These are phyloP conservation scores for Nothocercus julius DNA, from an alignment of 2,113 vertebrate species.

Conservation along the genomic window DNA sequence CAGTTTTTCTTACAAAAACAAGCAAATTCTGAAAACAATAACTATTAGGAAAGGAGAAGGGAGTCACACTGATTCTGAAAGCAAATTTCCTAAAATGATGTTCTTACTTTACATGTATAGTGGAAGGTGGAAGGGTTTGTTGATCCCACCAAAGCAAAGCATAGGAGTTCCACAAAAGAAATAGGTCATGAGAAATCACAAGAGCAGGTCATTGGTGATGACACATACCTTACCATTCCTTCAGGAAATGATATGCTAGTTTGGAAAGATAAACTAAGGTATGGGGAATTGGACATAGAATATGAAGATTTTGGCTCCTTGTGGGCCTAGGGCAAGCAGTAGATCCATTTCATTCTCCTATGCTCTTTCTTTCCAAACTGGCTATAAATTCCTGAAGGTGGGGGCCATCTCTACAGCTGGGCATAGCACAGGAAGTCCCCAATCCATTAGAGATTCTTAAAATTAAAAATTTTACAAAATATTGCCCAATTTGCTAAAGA, in stretches of 20 bases:
- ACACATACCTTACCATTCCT: background rate
- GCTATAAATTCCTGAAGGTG: background rate
- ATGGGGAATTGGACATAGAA: background rate
- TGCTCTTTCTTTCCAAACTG: background rate
- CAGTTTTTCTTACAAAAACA: background rate
- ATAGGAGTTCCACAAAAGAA: background rate
- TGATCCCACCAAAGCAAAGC: background rate
- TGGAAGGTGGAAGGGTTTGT: background rate
- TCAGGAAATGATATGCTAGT: background rate
- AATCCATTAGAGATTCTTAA: background rate
- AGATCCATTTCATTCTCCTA: background rate
- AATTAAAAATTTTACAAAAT: constrained; percentile 2
- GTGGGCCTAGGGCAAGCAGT: background rate
- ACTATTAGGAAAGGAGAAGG: background rate
- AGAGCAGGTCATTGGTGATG: background rate
- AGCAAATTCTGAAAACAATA: background rate
- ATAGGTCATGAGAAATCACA: background rate
- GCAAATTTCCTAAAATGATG: background rate
- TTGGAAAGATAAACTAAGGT: background rate
- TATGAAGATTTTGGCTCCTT: background rate
- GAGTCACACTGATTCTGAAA: background rate
- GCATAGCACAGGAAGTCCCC: background rate
- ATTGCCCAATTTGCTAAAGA: background rate
- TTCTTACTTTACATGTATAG: too few species aligned
- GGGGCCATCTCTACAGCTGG: background rate